These are phyloP conservation scores for Rostratula benghalensis DNA, from an alignment of 2,113 vertebrate species.

Conservation along the genomic window DNA sequence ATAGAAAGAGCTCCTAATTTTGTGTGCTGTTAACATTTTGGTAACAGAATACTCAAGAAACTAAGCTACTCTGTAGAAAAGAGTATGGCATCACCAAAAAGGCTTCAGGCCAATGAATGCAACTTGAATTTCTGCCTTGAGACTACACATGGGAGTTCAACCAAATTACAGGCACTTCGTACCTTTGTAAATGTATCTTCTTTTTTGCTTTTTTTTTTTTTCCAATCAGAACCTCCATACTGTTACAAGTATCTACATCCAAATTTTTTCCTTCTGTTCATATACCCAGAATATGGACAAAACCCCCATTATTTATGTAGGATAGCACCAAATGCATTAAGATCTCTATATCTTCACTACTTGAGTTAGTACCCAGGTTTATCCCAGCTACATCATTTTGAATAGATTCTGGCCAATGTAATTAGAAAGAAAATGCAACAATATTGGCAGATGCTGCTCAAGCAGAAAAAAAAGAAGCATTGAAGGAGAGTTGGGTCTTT, in stretches of 20 bases:
- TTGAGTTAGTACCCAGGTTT: not conserved
- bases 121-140: not conserved
- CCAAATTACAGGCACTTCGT: not conserved
- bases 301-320: not conserved
- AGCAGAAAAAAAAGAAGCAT: conserved; percentile 16
- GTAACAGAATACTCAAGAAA: not conserved
- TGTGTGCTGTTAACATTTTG: not conserved
- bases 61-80: not conserved
- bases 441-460: conserved; percentile 64
- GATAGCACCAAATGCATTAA: not conserved
- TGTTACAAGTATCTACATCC: not conserved
- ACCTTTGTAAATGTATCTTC: not conserved
- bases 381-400: conserved; percentile 1
- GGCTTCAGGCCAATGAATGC: not conserved
- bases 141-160: not conserved
- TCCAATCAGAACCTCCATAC: not conserved
- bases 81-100: not conserved
- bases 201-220: not conserved
- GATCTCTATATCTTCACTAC: not conserved
- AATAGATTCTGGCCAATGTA: conserved; percentile 49
- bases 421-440: conserved; percentile 55
- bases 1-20: not conserved
- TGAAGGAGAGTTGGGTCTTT: conserved; percentile 60
- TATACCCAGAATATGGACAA: not conserved
- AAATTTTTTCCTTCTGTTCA: not conserved